phyloP scores from a whole-genome alignment of 1,140 invertebrate genomes.

The Heliothis subflexa region DNA sequence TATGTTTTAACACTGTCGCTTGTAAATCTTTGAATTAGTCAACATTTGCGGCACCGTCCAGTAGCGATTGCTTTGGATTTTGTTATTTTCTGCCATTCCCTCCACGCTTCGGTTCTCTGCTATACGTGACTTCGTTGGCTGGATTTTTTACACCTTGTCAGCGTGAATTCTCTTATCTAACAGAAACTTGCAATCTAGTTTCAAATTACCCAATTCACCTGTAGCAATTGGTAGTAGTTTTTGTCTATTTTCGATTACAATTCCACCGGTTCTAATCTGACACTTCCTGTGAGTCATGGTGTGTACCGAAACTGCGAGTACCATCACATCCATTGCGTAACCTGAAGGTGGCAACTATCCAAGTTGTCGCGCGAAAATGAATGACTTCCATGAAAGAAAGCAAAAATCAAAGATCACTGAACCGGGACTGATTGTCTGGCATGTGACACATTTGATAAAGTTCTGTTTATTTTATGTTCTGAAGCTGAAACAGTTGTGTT shows the following conservation, averaged over 20 bases:
- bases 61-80: constrained; percentile 17
- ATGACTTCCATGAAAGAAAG: constrained; percentile 63
- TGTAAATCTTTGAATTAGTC: constrained; percentile 13
- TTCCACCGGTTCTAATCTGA: constrained; percentile 56
- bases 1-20: constrained; percentile 46
- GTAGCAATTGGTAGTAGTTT: constrained; percentile 59
- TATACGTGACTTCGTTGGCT: constrained; percentile 76
- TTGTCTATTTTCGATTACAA: constrained; percentile 56
- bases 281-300: constrained; percentile 60
- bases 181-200: constrained; percentile 67
- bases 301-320: constrained; percentile 43
- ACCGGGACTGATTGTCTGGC: neutral
- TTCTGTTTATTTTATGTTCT: neutral
- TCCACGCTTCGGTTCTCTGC: constrained; percentile 74
- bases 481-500: constrained; percentile 1
- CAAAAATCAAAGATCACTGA: constrained; percentile 51
- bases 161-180: constrained; percentile 72
- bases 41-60: neutral
- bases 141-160: constrained; percentile 68
- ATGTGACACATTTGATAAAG: neutral
- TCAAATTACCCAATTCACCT: constrained; percentile 69
- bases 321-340: constrained; percentile 55
- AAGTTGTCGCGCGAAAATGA: constrained; percentile 60
- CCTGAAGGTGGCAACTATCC: constrained; percentile 64
- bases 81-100: constrained; percentile 72